phyloP scores from a whole-genome alignment of 2,797 vertebrate species.

The Squalus acanthias region DNA sequence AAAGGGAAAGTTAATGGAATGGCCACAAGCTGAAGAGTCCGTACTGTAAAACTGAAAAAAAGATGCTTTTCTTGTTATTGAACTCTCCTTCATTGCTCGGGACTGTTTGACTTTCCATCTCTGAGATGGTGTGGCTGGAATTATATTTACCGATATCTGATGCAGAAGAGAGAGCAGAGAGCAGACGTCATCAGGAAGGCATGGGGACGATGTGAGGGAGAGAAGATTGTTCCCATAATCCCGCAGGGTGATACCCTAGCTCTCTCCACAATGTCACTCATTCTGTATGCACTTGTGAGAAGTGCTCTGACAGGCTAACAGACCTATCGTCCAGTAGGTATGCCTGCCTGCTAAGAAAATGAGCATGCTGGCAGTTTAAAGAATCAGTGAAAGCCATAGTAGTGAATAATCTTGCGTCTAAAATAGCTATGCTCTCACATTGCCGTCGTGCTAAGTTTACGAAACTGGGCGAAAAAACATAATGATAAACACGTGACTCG shows the following conservation, averaged over 20 bases:
- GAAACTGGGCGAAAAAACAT: not conserved
- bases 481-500: not conserved
- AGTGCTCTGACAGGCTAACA: not conserved
- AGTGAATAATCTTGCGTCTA: not conserved
- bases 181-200: slow-evolving; percentile 40
- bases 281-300: not conserved
- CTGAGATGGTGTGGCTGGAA: slow-evolving; percentile 30
- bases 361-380: not conserved
- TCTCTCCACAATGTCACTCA: not conserved
- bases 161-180: slow-evolving; percentile 45
- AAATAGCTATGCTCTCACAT: not conserved
- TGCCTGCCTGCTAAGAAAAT: not conserved
- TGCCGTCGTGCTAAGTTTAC: not conserved
- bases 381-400: not conserved
- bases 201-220: slow-evolving; percentile 6
- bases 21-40: not conserved
- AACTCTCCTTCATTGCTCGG: not conserved
- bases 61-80: not conserved
- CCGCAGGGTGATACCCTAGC: not conserved
- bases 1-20: not conserved
- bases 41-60: not conserved
- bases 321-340: not conserved
- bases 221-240: not conserved
- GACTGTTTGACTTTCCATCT: not conserved
- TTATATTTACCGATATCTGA: slow-evolving; percentile 48